phyloP scores from a whole-genome alignment of 2,113 vertebrate species.

The Coptodon bakossiorum region DNA sequence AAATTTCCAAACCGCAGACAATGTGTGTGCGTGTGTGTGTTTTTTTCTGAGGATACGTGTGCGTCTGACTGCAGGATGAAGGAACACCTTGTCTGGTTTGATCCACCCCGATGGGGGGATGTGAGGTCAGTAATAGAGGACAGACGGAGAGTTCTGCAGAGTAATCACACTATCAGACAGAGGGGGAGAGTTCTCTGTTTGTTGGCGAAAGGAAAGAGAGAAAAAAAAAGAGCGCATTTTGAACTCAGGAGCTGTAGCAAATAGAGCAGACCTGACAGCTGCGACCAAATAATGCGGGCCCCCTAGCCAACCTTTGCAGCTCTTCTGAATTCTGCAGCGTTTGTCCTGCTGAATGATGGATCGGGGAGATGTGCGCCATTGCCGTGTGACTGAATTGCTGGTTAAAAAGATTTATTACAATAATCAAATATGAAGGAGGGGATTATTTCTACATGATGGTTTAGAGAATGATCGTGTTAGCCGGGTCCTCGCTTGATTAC shows the following conservation, averaged over 20 bases:
- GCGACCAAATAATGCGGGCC: neutral
- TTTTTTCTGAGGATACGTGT: neutral
- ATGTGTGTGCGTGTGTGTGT: neutral
- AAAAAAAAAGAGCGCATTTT: neutral
- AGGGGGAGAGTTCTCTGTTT: constrained; percentile 20
- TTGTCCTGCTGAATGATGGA: constrained; percentile 22
- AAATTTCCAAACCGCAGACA: constrained; percentile 20
- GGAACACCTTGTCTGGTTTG: constrained; percentile 49
- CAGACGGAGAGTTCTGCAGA: constrained; percentile 37
- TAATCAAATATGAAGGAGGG: constrained; percentile 69
- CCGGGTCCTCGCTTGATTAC: constrained; percentile 60
- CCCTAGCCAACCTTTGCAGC: neutral
- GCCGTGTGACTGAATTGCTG: constrained; percentile 55
- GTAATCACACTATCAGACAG: constrained; percentile 41
- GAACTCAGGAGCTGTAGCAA: constrained; percentile 25
- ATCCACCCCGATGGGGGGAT: constrained; percentile 11
- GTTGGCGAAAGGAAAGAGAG: neutral
- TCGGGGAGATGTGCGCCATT: constrained; percentile 12
- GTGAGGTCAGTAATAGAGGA: constrained; percentile 53
- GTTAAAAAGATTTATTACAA: constrained; percentile 68
- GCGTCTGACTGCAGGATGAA: constrained; percentile 17
- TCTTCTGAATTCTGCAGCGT: neutral
- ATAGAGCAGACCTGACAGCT: constrained; percentile 38
- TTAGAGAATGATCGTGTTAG: constrained; percentile 65
- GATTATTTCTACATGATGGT: constrained; percentile 64